Percentiles rank a stretch among this genome's conserved stretches.
Conservation (phyloP, 1,140 invertebrate genomes). For the Galleria mellonella region DNA sequence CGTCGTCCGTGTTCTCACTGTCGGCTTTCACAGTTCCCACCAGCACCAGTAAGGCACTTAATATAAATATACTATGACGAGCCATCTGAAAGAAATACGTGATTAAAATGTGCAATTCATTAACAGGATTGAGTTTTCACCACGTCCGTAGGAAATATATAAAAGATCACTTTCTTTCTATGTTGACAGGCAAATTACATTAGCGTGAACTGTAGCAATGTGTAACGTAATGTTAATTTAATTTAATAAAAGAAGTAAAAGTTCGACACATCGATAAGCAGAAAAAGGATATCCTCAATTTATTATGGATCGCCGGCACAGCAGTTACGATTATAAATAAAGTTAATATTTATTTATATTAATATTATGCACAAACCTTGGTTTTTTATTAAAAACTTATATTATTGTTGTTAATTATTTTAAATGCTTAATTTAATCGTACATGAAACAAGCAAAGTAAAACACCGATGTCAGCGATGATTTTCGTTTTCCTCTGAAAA, state of each 20-base stretch:
- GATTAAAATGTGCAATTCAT: background rate
- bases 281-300: conserved; percentile 55
- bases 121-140: background rate
- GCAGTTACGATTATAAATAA: background rate
- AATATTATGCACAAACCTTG: too few species aligned
- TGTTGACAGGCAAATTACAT: too few species aligned
- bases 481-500: conserved; percentile 27
- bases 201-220: too few species aligned
- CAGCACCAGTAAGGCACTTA: conserved; percentile 40
- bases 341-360: too few species aligned
- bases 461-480: conserved; percentile 9
- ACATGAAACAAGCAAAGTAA: too few species aligned
- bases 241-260: conserved; percentile 17
- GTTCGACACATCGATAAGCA: conserved; percentile 13
- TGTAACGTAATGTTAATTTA: background rate
- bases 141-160: background rate
- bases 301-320: conserved; percentile 18
- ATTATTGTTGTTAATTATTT: too few species aligned
- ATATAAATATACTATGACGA: conserved; percentile 29
- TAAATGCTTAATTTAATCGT: too few species aligned
- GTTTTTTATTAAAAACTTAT: too few species aligned
- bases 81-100: conserved; percentile 50
- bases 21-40: conserved; percentile 29
- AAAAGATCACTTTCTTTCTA: too few species aligned
- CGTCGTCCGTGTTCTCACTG: conserved; percentile 38